Base-by-base conservation (phyloP, 2,797 vertebrate genomes). In the Chelon labrosus region DNA sequence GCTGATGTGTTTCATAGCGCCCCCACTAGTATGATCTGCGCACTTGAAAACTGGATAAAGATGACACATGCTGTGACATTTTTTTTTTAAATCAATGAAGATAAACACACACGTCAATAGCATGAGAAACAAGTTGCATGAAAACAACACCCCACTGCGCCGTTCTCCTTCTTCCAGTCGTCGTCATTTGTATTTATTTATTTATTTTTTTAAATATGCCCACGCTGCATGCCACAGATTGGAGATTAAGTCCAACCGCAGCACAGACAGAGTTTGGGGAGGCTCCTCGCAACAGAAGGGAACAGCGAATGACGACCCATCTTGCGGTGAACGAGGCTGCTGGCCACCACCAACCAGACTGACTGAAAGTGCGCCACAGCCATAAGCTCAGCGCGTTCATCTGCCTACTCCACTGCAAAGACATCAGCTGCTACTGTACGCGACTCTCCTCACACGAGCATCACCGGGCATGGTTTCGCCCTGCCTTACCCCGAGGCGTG, bases 321-420 rank as follows among this genome's bases (percentile, higher is more conserved):
- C 82, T 65, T 70, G 87, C 63, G 68, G 73, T 16, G 27, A 77
- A 64, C 10, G 53, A 66, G 54, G 81, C 66, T 70, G 70, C 70
- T 72, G 83, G 71, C 70, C 60, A 64, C 74, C 67, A 19, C 5
- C 37, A 64, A 70, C 25, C 56, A 74, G 54, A 57, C 79, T 79
- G 75, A 67, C 47, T 72, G 69, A 71, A 77, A 81, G 77, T 86
- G 84, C 73, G 77, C 79, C 75, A 82, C 80, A 76, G 67, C 69
- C 44, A 10, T 11, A 50, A 61, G 67, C 70, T 77, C 78, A 38
- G 5, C 70, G 77, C 55, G 11, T 63, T 66, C 51, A 62, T 73
- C 66, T 63, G 60, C 64, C 80, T 74, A 39, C 55, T 79, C 76
- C 44, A 62, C 71, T 69, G 73, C 66, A 51, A 69, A 72, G 41